Percentiles rank a stretch among this genome's conserved stretches.
These are phyloP conservation scores for Syngnathus floridae DNA, from an alignment of 2,113 vertebrate genomes.

Conservation along the genomic window DNA sequence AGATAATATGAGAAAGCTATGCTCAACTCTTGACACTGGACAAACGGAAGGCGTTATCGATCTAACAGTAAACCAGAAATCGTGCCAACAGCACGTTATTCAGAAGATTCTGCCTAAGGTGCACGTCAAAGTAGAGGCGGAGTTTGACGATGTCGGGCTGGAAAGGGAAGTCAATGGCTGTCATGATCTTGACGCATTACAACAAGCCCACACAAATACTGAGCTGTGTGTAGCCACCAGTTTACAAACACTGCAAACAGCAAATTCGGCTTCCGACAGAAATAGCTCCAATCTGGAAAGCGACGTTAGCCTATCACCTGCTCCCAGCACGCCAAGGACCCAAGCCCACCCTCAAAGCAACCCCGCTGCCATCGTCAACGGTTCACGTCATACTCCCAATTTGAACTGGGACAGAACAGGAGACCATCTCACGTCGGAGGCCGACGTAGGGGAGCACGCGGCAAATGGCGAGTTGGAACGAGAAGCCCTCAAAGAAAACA, in stretches of 20 bases:
- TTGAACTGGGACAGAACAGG: constrained; percentile 44
- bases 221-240: constrained; percentile 35
- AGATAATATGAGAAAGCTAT: constrained; percentile 71
- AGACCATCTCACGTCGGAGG: constrained; percentile 27
- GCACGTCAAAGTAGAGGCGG: constrained; percentile 85
- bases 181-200: constrained; percentile 48
- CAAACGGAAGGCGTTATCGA: constrained; percentile 91
- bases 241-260: constrained; percentile 62
- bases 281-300: constrained; percentile 62
- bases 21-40: constrained; percentile 67
- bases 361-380: constrained; percentile 87
- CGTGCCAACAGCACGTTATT: constrained; percentile 88
- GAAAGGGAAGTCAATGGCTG: constrained; percentile 36
- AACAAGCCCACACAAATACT: constrained; percentile 62
- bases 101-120: constrained; percentile 79
- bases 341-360: constrained; percentile 64
- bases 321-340: constrained; percentile 54
- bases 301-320: constrained; percentile 28
- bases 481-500: constrained; percentile 97
- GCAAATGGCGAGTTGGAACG: constrained; percentile 76
- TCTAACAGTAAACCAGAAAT: constrained; percentile 84
- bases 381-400: constrained; percentile 52
- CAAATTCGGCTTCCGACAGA: constrained; percentile 69
- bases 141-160: constrained; percentile 49
- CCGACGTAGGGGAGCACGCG: constrained; percentile 26